Evolutionary conservation across 2,113 vertebrate species (phyloP).

Genomic region (Dicaeum eximium): DNA sequence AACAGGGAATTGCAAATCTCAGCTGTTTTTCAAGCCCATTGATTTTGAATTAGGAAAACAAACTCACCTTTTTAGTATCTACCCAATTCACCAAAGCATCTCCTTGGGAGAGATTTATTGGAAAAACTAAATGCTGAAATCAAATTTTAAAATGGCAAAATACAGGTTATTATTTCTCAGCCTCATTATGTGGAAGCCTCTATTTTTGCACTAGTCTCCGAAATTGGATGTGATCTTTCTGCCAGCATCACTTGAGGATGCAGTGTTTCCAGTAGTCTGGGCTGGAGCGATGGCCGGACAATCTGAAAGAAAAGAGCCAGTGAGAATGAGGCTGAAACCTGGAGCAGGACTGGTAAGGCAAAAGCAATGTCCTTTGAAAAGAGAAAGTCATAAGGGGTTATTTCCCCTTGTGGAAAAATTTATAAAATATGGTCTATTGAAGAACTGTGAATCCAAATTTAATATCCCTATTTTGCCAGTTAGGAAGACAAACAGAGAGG

Average conservation of each 20-base stretch:
- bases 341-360: accelerated
- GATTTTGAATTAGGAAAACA: not conserved
- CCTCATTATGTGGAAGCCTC: not conserved
- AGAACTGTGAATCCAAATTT: not conserved
- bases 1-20: not conserved
- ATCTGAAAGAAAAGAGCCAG: not conserved
- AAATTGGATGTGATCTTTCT: not conserved
- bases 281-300: not conserved
- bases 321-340: not conserved
- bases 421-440: not conserved
- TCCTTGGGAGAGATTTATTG: not conserved
- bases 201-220: not conserved
- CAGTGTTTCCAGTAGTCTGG: not conserved
- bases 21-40: not conserved
- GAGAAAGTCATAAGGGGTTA: not conserved
- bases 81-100: not conserved
- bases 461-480: not conserved
- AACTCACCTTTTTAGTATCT: not conserved
- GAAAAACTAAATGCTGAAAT: not conserved
- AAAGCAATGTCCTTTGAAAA: not conserved
- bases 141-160: not conserved
- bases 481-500: not conserved
- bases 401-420: not conserved
- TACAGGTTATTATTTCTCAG: not conserved
- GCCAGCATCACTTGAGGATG: not conserved